phyloP scores from a whole-genome alignment of 2,888 invertebrate species.

The Glomeris marginata region DNA sequence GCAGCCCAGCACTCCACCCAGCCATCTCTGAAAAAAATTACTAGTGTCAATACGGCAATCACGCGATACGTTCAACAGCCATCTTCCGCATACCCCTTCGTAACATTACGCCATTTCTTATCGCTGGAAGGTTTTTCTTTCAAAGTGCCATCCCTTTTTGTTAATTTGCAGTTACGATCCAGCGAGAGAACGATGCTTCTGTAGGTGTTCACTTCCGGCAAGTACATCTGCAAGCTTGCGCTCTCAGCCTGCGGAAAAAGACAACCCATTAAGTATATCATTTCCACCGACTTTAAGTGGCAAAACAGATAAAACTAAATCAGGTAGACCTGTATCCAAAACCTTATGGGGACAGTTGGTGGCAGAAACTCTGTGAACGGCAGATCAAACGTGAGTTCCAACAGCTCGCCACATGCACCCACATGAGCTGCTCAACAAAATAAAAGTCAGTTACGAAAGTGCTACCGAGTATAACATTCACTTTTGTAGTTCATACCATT shows the following conservation, averaged over 20 bases:
- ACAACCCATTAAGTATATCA: too few relatives aligned
- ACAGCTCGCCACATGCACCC: slow-evolving; percentile 82
- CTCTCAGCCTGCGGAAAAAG: slow-evolving; percentile 74
- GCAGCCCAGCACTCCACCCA: slow-evolving; percentile 97
- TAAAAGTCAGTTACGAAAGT: not conserved
- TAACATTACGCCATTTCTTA: slow-evolving; percentile 53
- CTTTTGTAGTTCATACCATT: slow-evolving; percentile 45
- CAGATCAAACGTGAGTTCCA: slow-evolving; percentile 83
- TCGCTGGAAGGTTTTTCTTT: slow-evolving; percentile 22
- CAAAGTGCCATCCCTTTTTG: slow-evolving; percentile 52
- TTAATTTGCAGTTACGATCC: slow-evolving; percentile 72
- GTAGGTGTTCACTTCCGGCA: slow-evolving; percentile 84
- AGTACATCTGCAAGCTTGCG: slow-evolving; percentile 71
- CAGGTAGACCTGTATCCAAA: slow-evolving; percentile 62
- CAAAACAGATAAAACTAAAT: slow-evolving; percentile 7
- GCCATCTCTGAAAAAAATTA: slow-evolving; percentile 38
- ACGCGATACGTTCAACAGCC: not conserved
- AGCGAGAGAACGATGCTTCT: slow-evolving; percentile 65
- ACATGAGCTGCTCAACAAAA: slow-evolving; percentile 44
- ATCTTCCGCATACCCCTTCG: not conserved
- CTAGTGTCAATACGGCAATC: not conserved
- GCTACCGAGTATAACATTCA: not conserved
- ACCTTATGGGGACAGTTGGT: slow-evolving; percentile 68
- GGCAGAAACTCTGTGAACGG: slow-evolving; percentile 92
- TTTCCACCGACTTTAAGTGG: not conserved